These are phyloP conservation scores for Dipodomys merriami DNA, from an alignment of 2,113 vertebrate species.

Conservation along the genomic window DNA sequence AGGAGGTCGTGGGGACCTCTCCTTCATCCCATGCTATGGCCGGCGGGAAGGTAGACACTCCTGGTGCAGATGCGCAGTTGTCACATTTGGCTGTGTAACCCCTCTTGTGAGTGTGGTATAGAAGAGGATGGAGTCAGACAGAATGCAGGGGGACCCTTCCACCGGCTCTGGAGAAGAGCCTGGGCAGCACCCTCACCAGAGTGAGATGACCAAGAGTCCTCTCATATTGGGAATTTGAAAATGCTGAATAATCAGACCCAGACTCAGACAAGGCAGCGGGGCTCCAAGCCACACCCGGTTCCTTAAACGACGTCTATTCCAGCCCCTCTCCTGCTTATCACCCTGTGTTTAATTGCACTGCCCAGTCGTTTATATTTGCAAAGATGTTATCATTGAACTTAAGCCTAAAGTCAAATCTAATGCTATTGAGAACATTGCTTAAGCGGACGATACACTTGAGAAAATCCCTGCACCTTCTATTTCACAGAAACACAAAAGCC, in stretches of 20 bases:
- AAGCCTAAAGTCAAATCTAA: constrained; percentile 45
- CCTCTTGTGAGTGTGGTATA: not conserved
- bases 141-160: not conserved
- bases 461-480: not conserved
- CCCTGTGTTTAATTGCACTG: not conserved
- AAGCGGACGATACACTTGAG: too few species aligned
- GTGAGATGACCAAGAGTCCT: not conserved
- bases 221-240: not conserved
- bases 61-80: not conserved
- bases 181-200: not conserved
- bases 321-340: not conserved
- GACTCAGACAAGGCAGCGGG: not conserved
- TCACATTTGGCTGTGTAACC: not conserved
- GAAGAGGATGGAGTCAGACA: not conserved
- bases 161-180: not conserved
- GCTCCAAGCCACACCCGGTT: not conserved
- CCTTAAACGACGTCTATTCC: not conserved
- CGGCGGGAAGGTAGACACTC: not conserved
- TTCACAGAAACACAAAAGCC: not conserved
- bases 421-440: constrained; percentile 4
- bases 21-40: not conserved
- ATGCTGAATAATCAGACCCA: not conserved
- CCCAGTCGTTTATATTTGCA: not conserved
- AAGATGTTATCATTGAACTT: not conserved
- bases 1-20: not conserved